Evolutionary conservation across 2,888 invertebrate genomes (phyloP), one percentile per base, ranked within the genome.

Genomic region (Lasioglossum morio): DNA sequence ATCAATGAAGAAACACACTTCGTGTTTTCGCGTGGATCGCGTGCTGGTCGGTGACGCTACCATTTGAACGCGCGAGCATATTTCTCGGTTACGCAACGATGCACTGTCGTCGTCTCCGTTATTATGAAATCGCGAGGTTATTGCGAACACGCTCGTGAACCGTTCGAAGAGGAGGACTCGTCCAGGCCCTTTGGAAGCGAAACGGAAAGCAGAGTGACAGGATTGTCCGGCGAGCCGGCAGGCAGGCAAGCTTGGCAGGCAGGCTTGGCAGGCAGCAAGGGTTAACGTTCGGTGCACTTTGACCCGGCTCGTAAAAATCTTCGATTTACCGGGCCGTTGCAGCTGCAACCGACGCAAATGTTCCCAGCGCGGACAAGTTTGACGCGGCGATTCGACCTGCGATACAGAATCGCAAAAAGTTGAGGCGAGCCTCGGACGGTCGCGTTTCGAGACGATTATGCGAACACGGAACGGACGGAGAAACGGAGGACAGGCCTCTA

Each of bases 251-350:
- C 46, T 46, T 46, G 46, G 14, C 53, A 57, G n/a, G n/a, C 53
- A 57, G 53, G n/a, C 53, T 19, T 19, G 48, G 16, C 57, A 57
- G n/a, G n/a, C 57, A 57, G 57, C 10, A 4, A 57, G 57, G 57
- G 84, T 69, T 77, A 83, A 84, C 48, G 90, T 86, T 77, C 89
- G 90, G 88, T 87, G 93, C 91, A 91, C 92, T 93, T 90, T 93
- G 94, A 94, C 93, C 94, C 87, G 30, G 79, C 74, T 93, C 93
- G 92, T 94, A 94, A 94, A 94, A 93, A 94, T 92, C 90, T 85
- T 85, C 89, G 86, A 92, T 88, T 92, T 93, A 91, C 91, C 88
- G 89, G 90, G 91, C 85, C 87, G 85, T 70, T 87, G 92, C 94
- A 94, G 94, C 94, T 94, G 94, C 92, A 85, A 81, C 89, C 91